Evolutionary conservation across 2,797 vertebrate species (phyloP).

Genomic region (Psittacula echo): DNA sequence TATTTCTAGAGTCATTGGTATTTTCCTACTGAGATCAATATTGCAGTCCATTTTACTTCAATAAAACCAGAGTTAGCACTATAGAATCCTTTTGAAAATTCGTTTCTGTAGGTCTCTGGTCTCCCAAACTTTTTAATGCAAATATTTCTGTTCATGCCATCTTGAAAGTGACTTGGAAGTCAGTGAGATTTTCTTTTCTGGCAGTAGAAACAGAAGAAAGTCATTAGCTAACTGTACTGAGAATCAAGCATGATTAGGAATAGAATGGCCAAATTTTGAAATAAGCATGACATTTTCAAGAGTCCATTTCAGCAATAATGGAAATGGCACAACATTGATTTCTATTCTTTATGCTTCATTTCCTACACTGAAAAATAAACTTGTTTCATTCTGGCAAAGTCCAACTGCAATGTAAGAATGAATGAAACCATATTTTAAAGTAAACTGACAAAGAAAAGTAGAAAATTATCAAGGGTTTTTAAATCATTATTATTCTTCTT

Average conservation of each 20-base stretch:
- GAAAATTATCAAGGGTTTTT: not conserved
- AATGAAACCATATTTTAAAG: not conserved
- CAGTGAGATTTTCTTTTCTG: not conserved
- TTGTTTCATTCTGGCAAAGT: not conserved
- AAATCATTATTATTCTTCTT: not conserved
- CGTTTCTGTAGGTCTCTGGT: not conserved
- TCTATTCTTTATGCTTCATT: not conserved
- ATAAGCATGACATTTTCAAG: not conserved
- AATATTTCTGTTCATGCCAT: not conserved
- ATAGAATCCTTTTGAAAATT: not conserved
- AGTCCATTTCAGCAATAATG: not conserved
- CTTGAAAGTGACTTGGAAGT: not conserved
- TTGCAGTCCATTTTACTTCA: not conserved
- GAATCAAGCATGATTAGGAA: not conserved
- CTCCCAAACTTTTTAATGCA: not conserved
- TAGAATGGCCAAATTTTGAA: not conserved
- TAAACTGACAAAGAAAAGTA: not conserved
- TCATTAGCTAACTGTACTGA: not conserved
- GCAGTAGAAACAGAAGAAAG: not conserved
- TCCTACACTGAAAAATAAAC: not conserved
- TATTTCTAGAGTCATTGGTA: not conserved
- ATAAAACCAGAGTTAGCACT: not conserved
- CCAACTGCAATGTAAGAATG: not conserved
- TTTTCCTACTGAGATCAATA: not conserved
- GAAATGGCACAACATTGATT: not conserved